Evolutionary conservation across 2,888 invertebrate genomes (phyloP).

Genomic region (Ochlodes sylvanus): DNA sequence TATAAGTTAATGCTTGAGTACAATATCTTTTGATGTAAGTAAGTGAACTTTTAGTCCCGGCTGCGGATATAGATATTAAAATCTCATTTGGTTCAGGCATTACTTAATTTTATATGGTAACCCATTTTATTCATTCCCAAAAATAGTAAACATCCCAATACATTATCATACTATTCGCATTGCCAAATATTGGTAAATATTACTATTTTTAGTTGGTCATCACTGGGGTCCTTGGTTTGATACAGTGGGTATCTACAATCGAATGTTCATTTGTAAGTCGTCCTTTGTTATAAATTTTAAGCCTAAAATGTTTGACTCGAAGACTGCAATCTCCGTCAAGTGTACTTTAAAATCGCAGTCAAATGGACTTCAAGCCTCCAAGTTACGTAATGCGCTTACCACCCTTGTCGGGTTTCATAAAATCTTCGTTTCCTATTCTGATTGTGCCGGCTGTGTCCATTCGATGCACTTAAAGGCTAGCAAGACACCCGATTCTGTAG

Average conservation of each 20-base stretch:
- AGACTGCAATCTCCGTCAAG: conserved; percentile 28
- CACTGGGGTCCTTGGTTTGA: too few species aligned
- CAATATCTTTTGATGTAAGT: too few species aligned
- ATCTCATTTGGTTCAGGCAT: too few species aligned
- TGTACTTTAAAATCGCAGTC: conserved; percentile 22
- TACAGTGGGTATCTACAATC: too few species aligned
- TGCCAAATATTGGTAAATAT: too few species aligned
- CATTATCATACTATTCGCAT: too few species aligned
- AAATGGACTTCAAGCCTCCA: conserved; percentile 36
- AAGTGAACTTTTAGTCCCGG: too few species aligned
- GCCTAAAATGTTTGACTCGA: conserved; percentile 20
- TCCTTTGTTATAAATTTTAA: neutral
- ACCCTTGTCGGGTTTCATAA: conserved; percentile 48
- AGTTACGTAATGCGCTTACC: conserved; percentile 47
- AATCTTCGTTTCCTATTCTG: conserved; percentile 50
- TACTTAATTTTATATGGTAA: too few species aligned
- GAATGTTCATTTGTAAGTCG: neutral
- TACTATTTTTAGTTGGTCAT: neutral
- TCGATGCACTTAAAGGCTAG: conserved; percentile 36
- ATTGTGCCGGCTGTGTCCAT: conserved; percentile 44
- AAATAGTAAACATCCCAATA: too few species aligned
- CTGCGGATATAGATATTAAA: too few species aligned
- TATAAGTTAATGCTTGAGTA: too few species aligned
- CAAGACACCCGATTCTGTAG: conserved; percentile 20
- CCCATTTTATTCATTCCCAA: too few species aligned